A percentile compares a stretch with the other conserved stretches of the same genome.
These are phyloP conservation scores for Phalacrocorax pelagicus DNA, from an alignment of 2,113 vertebrate species.

Conservation along the genomic window DNA sequence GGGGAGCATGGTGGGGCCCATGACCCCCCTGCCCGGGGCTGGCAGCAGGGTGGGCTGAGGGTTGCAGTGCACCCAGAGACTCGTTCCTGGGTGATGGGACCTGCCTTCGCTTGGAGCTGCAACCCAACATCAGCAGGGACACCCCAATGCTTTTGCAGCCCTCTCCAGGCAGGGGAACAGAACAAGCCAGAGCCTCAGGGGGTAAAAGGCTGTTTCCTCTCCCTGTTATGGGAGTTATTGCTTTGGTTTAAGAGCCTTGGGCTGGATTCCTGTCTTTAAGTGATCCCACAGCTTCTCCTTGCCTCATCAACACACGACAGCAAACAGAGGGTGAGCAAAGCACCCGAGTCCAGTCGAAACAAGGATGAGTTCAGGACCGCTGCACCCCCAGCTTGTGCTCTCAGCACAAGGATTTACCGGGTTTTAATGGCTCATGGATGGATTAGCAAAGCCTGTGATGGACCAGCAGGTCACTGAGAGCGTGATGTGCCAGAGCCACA, in stretches of 20 bases:
- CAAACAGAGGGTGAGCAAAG: neutral
- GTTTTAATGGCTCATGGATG: slow-evolving; percentile 30
- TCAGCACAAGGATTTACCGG: neutral
- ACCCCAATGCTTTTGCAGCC: neutral
- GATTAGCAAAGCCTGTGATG: slow-evolving; percentile 52
- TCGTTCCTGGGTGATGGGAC: neutral
- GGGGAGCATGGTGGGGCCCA: neutral
- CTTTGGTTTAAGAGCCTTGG: neutral
- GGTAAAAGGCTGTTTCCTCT: neutral
- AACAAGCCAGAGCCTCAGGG: neutral
- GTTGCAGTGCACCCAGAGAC: neutral
- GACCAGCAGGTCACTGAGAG: neutral
- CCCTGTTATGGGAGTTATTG: neutral
- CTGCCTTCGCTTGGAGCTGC: accelerated
- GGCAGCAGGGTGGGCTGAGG: neutral
- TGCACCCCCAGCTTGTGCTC: neutral
- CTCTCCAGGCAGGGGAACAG: neutral
- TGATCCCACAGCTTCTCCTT: neutral
- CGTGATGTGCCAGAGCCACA: neutral
- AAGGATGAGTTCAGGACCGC: neutral
- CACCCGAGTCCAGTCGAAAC: neutral
- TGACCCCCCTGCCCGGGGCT: accelerated
- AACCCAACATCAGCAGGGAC: neutral
- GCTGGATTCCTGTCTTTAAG: neutral
- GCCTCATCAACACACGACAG: neutral